These are phyloP conservation scores for Vidua macroura DNA, from an alignment of 2,113 vertebrate genomes.

Conservation along the genomic window DNA sequence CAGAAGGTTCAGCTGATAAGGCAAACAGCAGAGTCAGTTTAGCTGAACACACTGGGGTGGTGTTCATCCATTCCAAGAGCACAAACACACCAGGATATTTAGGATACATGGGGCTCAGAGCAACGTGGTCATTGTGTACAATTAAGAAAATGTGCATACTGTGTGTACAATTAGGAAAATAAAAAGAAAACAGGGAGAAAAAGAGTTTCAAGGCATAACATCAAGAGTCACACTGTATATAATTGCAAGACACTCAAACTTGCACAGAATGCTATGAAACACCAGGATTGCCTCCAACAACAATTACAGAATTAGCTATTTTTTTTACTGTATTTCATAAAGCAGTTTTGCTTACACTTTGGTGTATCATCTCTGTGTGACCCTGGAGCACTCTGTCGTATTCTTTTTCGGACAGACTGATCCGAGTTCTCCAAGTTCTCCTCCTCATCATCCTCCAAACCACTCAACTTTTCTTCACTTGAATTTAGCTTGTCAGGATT, in stretches of 20 bases:
- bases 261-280: neutral
- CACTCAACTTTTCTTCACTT: constrained; percentile 69
- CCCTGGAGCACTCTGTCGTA: constrained; percentile 70
- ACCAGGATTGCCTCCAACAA: neutral
- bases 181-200: neutral
- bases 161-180: neutral
- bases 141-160: neutral
- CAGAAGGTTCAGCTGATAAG: neutral
- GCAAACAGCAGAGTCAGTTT: neutral
- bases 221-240: neutral
- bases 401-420: constrained; percentile 71
- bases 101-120: neutral
- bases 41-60: neutral
- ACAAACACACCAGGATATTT: neutral
- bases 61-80: neutral
- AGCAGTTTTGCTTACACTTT: constrained; percentile 77
- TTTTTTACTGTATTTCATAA: neutral
- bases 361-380: constrained; percentile 70
- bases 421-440: constrained; percentile 60
- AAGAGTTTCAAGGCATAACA: neutral
- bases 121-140: neutral
- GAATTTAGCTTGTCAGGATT: constrained; percentile 72
- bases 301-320: neutral
- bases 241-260: neutral
- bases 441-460: constrained; percentile 57